These are phyloP conservation scores for Musca vetustissima DNA, from an alignment of 1,140 invertebrate genomes.

Conservation along the genomic window DNA sequence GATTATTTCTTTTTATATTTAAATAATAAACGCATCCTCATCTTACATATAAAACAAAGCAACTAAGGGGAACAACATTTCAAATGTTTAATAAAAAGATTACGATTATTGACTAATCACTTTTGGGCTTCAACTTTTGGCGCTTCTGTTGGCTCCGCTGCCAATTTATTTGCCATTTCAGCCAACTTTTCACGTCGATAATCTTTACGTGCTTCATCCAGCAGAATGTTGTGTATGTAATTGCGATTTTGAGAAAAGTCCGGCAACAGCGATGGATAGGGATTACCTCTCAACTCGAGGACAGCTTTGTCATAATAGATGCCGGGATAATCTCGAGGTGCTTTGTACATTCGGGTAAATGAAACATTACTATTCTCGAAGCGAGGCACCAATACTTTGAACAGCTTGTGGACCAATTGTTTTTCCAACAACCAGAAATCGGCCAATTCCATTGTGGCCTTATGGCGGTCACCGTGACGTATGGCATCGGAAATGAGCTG, in stretches of 20 bases:
- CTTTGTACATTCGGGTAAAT: slow-evolving; percentile 74
- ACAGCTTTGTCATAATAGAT: slow-evolving; percentile 62
- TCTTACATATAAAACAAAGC: too few species aligned
- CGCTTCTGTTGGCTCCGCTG: slow-evolving; percentile 13
- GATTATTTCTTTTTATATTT: too few species aligned
- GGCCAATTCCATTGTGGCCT: slow-evolving; percentile 85
- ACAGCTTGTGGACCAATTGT: slow-evolving; percentile 86
- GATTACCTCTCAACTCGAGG: slow-evolving; percentile 79
- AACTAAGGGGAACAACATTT: not conserved
- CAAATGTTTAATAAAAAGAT: not conserved
- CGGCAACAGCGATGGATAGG: slow-evolving; percentile 64
- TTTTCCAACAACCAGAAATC: slow-evolving; percentile 89
- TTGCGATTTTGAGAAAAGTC: slow-evolving; percentile 62
- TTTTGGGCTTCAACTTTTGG: slow-evolving; percentile 2
- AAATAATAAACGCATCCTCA: too few species aligned
- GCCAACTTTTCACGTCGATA: slow-evolving; percentile 56
- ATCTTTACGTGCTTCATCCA: slow-evolving; percentile 73
- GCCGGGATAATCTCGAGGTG: slow-evolving; percentile 66
- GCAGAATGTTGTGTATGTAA: slow-evolving; percentile 70
- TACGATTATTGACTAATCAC: not conserved
- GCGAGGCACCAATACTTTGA: slow-evolving; percentile 86
- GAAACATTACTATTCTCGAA: slow-evolving; percentile 71
- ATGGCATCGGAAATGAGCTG: slow-evolving; percentile 89
- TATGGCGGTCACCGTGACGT: slow-evolving; percentile 79
- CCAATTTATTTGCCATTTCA: slow-evolving; percentile 34